These are phyloP conservation scores for Bungarus multicinctus DNA, from an alignment of 2,113 vertebrate species.

Conservation along the genomic window DNA sequence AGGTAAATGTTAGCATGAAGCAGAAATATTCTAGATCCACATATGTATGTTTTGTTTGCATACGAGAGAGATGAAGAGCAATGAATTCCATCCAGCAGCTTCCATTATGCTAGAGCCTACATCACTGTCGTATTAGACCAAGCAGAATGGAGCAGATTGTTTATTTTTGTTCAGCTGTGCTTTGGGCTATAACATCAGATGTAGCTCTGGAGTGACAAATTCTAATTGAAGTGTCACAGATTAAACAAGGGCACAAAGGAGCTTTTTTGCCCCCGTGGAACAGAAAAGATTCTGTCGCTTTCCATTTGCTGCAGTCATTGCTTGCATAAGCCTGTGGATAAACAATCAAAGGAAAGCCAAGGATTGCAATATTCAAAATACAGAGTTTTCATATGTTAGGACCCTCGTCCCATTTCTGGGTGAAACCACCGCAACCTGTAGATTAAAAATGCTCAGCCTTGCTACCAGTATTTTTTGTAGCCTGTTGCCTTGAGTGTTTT, in stretches of 20 bases:
- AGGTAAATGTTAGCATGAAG: neutral
- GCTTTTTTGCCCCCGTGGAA: conserved; percentile 32
- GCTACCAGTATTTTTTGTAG: neutral
- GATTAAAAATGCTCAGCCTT: neutral
- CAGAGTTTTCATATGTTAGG: neutral
- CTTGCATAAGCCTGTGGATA: neutral
- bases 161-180: conserved; percentile 74
- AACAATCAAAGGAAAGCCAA: conserved; percentile 8
- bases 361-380: neutral
- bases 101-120: conserved; percentile 44
- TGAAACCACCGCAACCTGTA: conserved; percentile 2
- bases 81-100: conserved; percentile 18
- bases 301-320: conserved; percentile 30
- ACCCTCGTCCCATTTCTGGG: neutral
- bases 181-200: conserved; percentile 76
- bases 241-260: conserved; percentile 64
- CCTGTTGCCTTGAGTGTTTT: neutral
- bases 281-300: neutral
- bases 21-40: neutral
- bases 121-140: conserved; percentile 76
- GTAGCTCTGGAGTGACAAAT: conserved; percentile 73
- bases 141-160: conserved; percentile 76
- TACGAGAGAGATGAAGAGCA: neutral
- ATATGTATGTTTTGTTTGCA: neutral
- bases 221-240: conserved; percentile 67